These are phyloP conservation scores for Atta colombica DNA, from an alignment of 1,140 invertebrate species.

Conservation along the genomic window DNA sequence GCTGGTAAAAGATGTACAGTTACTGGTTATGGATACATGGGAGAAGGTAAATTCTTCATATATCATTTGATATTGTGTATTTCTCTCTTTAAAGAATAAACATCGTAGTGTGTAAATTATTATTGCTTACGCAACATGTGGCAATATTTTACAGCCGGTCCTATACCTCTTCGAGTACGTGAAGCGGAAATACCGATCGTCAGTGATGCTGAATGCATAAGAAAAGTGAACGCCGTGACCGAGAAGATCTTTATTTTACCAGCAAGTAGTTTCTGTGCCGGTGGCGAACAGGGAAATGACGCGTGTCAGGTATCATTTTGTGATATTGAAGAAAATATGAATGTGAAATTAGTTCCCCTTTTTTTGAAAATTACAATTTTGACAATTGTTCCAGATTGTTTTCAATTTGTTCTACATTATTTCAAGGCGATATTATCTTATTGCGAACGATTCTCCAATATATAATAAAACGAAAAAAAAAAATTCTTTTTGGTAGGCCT, in stretches of 20 bases:
- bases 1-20: slow-evolving; percentile 96
- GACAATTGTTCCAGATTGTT: no score
- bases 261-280: slow-evolving; percentile 96
- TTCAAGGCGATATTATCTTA: no score
- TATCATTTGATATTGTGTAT: neutral
- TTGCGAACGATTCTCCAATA: no score
- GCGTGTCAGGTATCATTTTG: slow-evolving; percentile 93
- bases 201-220: slow-evolving; percentile 95
- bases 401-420: no score
- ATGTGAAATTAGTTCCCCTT: no score
- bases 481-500: no score
- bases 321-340: neutral
- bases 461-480: no score
- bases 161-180: slow-evolving; percentile 94
- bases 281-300: slow-evolving; percentile 96
- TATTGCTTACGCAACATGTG: neutral
- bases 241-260: slow-evolving; percentile 97
- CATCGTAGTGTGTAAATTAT: neutral
- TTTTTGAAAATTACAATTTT: no score
- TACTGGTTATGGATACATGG: slow-evolving; percentile 97
- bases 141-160: slow-evolving; percentile 90
- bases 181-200: slow-evolving; percentile 97
- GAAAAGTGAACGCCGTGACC: slow-evolving; percentile 97
- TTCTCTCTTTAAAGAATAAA: neutral
- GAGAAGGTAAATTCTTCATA: slow-evolving; percentile 90